These are phyloP conservation scores for Desmodus rotundus DNA, from an alignment of 2,113 vertebrate species.

Conservation along the genomic window DNA sequence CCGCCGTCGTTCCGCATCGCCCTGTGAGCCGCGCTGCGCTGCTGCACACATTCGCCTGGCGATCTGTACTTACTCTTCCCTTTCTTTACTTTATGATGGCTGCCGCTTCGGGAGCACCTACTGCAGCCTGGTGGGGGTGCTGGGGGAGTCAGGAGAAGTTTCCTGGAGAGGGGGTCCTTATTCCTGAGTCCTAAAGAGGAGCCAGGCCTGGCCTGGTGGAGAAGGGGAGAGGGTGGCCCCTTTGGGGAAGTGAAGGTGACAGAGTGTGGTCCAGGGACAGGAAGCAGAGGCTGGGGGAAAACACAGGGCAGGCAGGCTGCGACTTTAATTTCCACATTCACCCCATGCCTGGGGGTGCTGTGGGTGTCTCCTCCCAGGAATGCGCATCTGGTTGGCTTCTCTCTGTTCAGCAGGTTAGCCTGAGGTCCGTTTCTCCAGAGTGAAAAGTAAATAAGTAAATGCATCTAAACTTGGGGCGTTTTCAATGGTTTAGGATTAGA, in stretches of 20 bases:
- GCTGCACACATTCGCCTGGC: neutral
- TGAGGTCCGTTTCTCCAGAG: neutral
- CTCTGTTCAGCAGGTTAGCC: neutral
- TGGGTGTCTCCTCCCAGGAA: rapidly evolving
- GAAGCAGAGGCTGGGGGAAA: neutral
- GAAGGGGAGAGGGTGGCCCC: neutral
- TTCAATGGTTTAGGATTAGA: neutral
- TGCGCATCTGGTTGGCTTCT: neutral
- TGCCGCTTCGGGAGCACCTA: neutral
- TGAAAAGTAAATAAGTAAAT: neutral
- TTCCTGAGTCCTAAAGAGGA: neutral
- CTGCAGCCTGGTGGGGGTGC: neutral
- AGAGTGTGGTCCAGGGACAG: neutral
- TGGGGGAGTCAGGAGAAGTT: neutral
- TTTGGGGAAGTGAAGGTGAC: neutral
- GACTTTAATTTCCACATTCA: neutral
- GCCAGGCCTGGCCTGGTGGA: neutral
- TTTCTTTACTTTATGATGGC: neutral
- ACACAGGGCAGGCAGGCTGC: rapidly evolving
- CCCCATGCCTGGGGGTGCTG: neutral
- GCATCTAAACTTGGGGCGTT: neutral
- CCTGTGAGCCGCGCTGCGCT: neutral
- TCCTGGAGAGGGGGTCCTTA: neutral
- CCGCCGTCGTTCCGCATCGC: neutral
- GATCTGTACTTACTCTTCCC: neutral